Conservation (phyloP, 2,797 vertebrate species). For the Tympanoctomys barrerae region DNA sequence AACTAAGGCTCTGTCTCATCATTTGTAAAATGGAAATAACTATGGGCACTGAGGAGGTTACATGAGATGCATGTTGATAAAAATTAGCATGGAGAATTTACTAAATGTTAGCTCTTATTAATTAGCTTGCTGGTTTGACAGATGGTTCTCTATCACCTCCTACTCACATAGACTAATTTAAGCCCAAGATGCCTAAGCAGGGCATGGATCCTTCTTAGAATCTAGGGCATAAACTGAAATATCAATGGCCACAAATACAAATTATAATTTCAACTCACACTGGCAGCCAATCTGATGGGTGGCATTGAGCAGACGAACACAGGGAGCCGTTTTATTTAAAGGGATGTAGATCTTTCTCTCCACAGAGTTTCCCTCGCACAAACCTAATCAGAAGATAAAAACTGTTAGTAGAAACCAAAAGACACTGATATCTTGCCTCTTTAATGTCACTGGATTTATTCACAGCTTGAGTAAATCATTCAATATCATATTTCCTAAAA, state of each 20-base stretch:
- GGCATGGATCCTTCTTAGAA: conserved; percentile 7
- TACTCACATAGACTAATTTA: neutral
- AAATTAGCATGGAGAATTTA: neutral
- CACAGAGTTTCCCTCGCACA: conserved; percentile 90
- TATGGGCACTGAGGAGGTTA: neutral
- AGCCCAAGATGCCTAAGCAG: neutral
- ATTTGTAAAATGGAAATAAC: neutral
- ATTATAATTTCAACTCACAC: conserved; percentile 91
- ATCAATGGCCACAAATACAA: conserved; percentile 38
- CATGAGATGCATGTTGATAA: neutral
- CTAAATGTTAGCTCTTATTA: conserved; percentile 24
- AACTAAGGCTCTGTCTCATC: conserved; percentile 15
- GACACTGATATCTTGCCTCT: neutral
- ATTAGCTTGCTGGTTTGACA: conserved; percentile 17
- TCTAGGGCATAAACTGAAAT: conserved; percentile 35
- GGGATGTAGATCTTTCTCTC: conserved; percentile 96
- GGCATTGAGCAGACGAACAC: conserved; percentile 96
- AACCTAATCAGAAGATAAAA: conserved; percentile 79
- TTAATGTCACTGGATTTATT: neutral
- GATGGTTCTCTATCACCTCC: neutral
- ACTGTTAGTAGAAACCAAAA: conserved; percentile 31
- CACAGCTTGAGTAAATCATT: neutral
- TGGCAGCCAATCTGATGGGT: conserved; percentile 99
- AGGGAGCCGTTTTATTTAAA: conserved; percentile 93
- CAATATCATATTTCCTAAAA: conserved; percentile 45